Evolutionary conservation across 2,888 invertebrate genomes (phyloP).

Genomic region (Rotaria magnacalcarata): DNA sequence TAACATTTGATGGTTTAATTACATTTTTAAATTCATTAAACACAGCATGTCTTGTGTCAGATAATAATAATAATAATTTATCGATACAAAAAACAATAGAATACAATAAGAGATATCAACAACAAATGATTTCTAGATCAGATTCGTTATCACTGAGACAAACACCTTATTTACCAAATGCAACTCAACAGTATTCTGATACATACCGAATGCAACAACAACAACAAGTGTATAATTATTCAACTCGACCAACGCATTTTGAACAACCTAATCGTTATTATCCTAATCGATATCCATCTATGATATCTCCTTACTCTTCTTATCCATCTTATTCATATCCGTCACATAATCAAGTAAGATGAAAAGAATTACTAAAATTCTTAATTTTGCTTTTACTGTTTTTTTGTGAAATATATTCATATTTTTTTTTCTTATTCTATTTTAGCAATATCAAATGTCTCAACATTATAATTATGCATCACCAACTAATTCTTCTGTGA

Average conservation of each 20-base stretch:
- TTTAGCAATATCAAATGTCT: conserved; percentile 2
- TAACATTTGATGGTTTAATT: no score
- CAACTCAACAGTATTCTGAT: conserved; percentile 15
- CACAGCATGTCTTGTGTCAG: neutral
- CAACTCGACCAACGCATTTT: neutral
- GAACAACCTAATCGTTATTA: conserved; percentile 14
- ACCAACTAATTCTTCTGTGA: neutral
- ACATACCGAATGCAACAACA: conserved; percentile 6
- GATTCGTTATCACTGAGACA: neutral
- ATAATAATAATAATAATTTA: conserved; percentile 3
- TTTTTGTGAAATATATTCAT: neutral
- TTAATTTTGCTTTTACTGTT: no score
- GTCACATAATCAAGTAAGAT: conserved; percentile 8
- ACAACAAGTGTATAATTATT: neutral
- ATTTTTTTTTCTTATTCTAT: neutral
- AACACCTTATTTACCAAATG: neutral
- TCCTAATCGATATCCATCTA: conserved; percentile 17
- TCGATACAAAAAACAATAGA: neutral
- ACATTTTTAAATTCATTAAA: neutral
- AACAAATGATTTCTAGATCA: conserved; percentile 14
- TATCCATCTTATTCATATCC: conserved; percentile 7
- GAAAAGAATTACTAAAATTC: neutral
- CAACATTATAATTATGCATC: conserved; percentile 19
- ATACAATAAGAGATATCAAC: neutral
- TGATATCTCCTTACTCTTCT: neutral